Percentiles rank a stretch among this genome's conserved stretches.
Evolutionary conservation across 2,797 vertebrate species (phyloP).

Genomic region (Artibeus lituratus): DNA sequence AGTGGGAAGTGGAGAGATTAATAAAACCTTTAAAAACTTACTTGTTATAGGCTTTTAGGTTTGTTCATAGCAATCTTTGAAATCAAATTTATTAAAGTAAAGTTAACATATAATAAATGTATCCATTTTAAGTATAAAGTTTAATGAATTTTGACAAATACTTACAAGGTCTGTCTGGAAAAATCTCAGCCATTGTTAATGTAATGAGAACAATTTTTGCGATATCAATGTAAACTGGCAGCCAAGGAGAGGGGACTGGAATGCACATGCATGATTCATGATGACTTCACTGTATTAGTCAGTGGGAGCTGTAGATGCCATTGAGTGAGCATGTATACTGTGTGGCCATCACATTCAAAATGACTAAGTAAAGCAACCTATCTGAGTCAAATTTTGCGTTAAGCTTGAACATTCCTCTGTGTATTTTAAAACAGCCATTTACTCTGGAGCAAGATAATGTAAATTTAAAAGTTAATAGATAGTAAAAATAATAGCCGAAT

Average conservation of each 20-base stretch:
- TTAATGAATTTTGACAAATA: slow-evolving; percentile 5
- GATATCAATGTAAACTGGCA: background rate
- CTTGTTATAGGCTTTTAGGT: background rate
- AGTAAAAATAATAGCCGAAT: background rate
- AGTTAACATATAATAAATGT: background rate
- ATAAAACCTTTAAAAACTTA: background rate
- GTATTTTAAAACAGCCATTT: background rate
- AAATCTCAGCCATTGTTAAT: background rate
- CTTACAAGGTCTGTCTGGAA: background rate
- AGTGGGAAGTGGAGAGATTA: background rate
- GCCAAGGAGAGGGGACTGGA: no score
- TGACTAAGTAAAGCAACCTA: background rate
- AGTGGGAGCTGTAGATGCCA: background rate
- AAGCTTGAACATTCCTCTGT: background rate
- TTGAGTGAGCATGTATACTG: background rate
- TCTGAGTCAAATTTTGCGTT: background rate
- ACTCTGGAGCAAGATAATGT: background rate
- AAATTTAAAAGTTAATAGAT: slow-evolving; percentile 28
- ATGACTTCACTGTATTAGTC: background rate
- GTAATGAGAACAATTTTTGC: background rate
- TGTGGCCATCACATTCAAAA: background rate
- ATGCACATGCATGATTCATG: no score
- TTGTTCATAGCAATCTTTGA: background rate
- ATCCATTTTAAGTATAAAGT: background rate
- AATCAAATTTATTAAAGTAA: background rate